Percentiles rank a stretch among this genome's conserved stretches.
Evolutionary conservation across 2,797 vertebrate species (phyloP).

Genomic region (Cossypha polioptera): DNA sequence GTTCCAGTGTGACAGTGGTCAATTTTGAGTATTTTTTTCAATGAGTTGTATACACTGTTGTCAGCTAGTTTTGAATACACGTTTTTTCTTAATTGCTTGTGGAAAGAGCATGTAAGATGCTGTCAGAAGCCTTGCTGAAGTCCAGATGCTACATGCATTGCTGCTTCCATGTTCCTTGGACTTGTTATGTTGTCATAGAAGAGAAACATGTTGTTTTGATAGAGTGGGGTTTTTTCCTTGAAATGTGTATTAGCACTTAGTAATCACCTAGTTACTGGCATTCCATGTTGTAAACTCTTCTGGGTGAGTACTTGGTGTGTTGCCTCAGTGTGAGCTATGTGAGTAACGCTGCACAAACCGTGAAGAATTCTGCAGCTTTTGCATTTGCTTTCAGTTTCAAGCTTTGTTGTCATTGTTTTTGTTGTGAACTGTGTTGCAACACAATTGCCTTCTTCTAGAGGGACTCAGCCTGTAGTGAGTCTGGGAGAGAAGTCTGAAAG

Average conservation of each 20-base stretch:
- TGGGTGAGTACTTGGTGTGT: not conserved
- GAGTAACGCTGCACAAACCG: not conserved
- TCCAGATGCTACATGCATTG: not conserved
- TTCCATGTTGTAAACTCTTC: not conserved
- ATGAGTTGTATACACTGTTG: not conserved
- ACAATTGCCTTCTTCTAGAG: not conserved
- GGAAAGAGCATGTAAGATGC: not conserved
- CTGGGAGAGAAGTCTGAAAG: not conserved
- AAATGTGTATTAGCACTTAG: not conserved
- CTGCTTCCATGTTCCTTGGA: not conserved
- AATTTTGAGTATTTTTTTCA: not conserved
- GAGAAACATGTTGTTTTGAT: not conserved
- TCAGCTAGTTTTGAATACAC: not conserved
- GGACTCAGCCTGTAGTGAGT: not conserved
- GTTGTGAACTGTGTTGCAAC: not conserved
- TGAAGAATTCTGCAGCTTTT: not conserved
- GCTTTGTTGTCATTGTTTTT: not conserved
- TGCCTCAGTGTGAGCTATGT: not conserved
- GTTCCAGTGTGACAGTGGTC: not conserved
- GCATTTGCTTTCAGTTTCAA: not conserved
- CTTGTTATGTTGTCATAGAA: slow-evolving; percentile 2
- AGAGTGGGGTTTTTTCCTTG: not conserved
- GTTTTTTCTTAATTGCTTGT: not conserved
- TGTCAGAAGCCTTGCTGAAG: slow-evolving; percentile 5
- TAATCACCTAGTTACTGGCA: slow-evolving; percentile 7